Evolutionary conservation across 2,797 vertebrate genomes (phyloP).

Genomic region (Lithobates sylvaticus): DNA sequence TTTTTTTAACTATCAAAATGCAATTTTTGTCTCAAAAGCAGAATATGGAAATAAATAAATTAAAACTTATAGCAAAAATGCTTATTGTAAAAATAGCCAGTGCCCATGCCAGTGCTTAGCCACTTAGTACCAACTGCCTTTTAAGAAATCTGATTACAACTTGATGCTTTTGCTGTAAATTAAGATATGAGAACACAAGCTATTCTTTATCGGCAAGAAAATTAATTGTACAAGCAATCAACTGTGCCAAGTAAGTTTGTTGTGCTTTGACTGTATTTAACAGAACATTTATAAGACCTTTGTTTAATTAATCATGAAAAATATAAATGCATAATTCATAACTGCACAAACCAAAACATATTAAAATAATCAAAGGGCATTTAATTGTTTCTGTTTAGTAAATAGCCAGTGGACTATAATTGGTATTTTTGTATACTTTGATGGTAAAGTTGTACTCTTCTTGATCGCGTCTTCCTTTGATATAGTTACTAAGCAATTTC

Average conservation of each 20-base stretch:
- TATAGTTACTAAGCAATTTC: not conserved
- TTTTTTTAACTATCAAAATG: no score
- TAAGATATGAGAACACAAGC: slow-evolving; percentile 46
- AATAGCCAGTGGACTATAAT: not conserved
- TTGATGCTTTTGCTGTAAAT: slow-evolving; percentile 21
- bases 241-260: slow-evolving; percentile 45
- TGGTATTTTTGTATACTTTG: not conserved
- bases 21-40: no score
- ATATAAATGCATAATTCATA: slow-evolving; percentile 18
- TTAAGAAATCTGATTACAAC: slow-evolving; percentile 25
- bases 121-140: slow-evolving; percentile 26
- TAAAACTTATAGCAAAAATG: no score
- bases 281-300: slow-evolving; percentile 38
- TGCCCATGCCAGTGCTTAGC: no score
- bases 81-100: no score
- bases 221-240: slow-evolving; percentile 47
- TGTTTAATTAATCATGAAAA: slow-evolving; percentile 31
- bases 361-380: slow-evolving; percentile 10
- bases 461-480: not conserved
- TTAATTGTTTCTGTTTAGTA: not conserved
- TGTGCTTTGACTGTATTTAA: slow-evolving; percentile 41
- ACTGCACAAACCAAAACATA: slow-evolving; percentile 8
- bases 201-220: slow-evolving; percentile 32
- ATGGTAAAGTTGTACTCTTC: not conserved
- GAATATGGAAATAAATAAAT: no score